phyloP scores from a whole-genome alignment of 2,888 invertebrate species.

The Ectemnius cavifrons region DNA sequence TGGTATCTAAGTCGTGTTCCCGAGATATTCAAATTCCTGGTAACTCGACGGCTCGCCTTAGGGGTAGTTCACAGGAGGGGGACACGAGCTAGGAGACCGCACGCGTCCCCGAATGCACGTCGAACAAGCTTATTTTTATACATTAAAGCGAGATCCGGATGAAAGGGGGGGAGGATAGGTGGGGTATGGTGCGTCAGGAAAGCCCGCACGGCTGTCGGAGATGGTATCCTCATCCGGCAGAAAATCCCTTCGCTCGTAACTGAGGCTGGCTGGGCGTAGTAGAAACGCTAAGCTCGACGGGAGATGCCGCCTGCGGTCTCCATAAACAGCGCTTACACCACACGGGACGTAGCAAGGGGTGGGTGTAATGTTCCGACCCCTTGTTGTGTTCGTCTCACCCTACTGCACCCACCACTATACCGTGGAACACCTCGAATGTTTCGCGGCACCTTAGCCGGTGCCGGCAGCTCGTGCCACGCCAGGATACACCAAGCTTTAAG shows the following conservation, averaged over 20 bases:
- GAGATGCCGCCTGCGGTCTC: conserved; percentile 76
- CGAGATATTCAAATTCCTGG: conserved; percentile 35
- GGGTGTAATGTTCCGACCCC: conserved; percentile 57
- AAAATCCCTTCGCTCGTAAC: conserved; percentile 74
- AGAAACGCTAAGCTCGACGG: conserved; percentile 74
- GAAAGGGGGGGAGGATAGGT: neutral
- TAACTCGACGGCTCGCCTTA: conserved; percentile 5
- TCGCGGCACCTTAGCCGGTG: conserved; percentile 51
- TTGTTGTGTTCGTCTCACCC: conserved; percentile 55
- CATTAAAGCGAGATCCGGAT: conserved; percentile 57
- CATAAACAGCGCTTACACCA: conserved; percentile 75
- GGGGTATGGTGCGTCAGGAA: conserved; percentile 24
- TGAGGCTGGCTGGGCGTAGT: conserved; percentile 64
- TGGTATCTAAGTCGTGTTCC: neutral
- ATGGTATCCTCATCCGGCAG: conserved; percentile 68
- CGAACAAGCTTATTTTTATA: conserved; percentile 65
- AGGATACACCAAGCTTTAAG: conserved; percentile 60
- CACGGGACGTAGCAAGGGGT: conserved; percentile 21
- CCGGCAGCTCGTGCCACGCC: conserved; percentile 45
- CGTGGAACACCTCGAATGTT: conserved; percentile 58
- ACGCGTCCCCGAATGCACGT: conserved; percentile 35
- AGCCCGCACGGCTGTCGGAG: conserved; percentile 55
- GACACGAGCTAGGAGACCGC: neutral
- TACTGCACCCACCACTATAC: conserved; percentile 42
- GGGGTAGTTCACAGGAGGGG: too few species aligned